A percentile compares a stretch with the other conserved stretches of the same genome.
These are phyloP conservation scores for Mya arenaria DNA, from an alignment of 1,140 invertebrate species.

Conservation along the genomic window DNA sequence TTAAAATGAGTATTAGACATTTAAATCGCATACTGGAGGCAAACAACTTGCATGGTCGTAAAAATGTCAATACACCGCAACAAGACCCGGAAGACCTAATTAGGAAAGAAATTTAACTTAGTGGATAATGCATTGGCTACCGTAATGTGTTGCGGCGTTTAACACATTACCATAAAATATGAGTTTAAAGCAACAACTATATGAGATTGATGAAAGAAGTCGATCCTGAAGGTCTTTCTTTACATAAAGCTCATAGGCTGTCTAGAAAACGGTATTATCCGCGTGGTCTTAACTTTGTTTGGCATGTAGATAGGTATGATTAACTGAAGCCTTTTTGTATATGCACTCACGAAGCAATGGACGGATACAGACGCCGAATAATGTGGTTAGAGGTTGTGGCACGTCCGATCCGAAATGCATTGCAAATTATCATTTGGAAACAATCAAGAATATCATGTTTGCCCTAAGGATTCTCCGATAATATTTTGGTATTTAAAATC, in stretches of 20 bases:
- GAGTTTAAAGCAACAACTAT: not conserved
- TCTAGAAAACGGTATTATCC: slow-evolving; percentile 59
- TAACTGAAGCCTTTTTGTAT: slow-evolving; percentile 76
- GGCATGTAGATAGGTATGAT: slow-evolving; percentile 76
- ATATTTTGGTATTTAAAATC: not conserved
- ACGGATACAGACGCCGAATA: slow-evolving; percentile 73
- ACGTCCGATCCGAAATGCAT: slow-evolving; percentile 5
- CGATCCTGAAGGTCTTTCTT: slow-evolving; percentile 48
- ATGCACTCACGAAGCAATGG: slow-evolving; percentile 72
- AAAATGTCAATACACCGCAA: no score
- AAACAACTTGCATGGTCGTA: no score
- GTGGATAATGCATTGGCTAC: slow-evolving; percentile 20
- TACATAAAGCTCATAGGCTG: slow-evolving; percentile 39
- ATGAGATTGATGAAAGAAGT: slow-evolving; percentile 48
- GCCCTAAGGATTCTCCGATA: not conserved
- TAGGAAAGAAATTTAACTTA: not conserved
- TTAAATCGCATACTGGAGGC: no score
- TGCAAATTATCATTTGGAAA: slow-evolving; percentile 16
- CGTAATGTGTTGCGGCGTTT: slow-evolving; percentile 17
- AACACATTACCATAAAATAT: slow-evolving; percentile 5
- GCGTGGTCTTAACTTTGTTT: slow-evolving; percentile 70
- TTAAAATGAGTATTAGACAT: no score
- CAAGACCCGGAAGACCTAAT: no score
- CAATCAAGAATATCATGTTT: not conserved
- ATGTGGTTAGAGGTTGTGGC: slow-evolving; percentile 69